Conservation (phyloP, 92 coral and sea anemone genomes). For the Micromussa lordhowensis region DNA sequence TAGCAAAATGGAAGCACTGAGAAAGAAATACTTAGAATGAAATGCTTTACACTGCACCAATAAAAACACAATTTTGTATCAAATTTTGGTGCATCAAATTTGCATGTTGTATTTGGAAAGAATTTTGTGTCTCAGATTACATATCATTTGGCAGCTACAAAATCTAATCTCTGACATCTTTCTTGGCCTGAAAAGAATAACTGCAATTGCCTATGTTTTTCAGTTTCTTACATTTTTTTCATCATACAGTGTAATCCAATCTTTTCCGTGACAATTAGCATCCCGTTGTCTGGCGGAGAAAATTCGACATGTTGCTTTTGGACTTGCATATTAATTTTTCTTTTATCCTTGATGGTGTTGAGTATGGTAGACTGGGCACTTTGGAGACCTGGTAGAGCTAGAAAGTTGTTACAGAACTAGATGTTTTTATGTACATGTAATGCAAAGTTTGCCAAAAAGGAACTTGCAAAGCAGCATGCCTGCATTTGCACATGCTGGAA, state of each 20-base stretch:
- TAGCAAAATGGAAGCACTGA: too few species aligned
- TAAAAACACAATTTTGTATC: too few species aligned
- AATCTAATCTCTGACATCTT: background rate
- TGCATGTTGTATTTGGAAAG: too few species aligned
- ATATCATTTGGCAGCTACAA: background rate
- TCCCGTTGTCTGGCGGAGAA: background rate
- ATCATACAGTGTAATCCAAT: background rate
- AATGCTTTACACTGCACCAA: too few species aligned
- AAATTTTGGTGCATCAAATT: too few species aligned
- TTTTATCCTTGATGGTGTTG: background rate
- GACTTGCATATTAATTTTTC: background rate
- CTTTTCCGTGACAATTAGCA: background rate
- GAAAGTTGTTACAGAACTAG: background rate
- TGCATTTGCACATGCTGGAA: background rate
- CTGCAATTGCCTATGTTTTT: background rate
- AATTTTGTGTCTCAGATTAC: too few species aligned
- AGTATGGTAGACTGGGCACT: background rate
- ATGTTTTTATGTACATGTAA: too few species aligned
- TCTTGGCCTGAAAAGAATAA: background rate
- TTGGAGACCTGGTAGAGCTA: background rate
- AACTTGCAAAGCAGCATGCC: background rate
- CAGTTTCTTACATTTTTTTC: background rate
- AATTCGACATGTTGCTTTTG: background rate
- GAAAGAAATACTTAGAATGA: too few species aligned
- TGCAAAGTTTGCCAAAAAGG: background rate